phyloP scores from a whole-genome alignment of 2,113 vertebrate species.

The Gobio gobio region DNA sequence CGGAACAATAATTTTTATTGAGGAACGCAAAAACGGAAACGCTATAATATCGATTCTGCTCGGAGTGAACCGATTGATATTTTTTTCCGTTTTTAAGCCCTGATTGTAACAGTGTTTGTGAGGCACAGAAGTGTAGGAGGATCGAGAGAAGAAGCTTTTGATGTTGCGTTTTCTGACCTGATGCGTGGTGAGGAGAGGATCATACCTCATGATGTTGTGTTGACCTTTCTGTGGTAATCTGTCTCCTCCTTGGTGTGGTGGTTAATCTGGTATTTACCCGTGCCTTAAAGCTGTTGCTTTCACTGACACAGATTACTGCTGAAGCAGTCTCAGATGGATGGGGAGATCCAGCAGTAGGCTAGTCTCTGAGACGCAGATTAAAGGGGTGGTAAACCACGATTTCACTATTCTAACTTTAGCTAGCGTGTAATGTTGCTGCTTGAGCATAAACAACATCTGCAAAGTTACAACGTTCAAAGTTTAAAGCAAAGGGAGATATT shows the following conservation, averaged over 20 bases:
- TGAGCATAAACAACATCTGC: too few relatives aligned
- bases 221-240: neutral
- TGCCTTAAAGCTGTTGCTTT: constrained; percentile 50
- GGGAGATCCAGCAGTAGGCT: neutral
- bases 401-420: too few relatives aligned
- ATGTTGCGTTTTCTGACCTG: neutral
- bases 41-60: too few relatives aligned
- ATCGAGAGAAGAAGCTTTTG: neutral
- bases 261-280: constrained; percentile 50
- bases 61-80: too few relatives aligned
- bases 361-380: constrained; percentile 5
- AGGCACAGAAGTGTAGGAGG: constrained; percentile 1
- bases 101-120: neutral
- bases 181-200: neutral
- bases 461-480: too few relatives aligned
- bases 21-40: too few relatives aligned
- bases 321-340: constrained; percentile 1
- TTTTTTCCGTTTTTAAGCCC: too few relatives aligned
- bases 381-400: too few relatives aligned
- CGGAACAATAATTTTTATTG: too few relatives aligned
- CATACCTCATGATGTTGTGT: neutral
- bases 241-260: constrained; percentile 25
- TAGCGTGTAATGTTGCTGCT: too few relatives aligned
- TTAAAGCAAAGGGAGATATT: too few relatives aligned
- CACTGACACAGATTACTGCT: constrained; percentile 51